Evolutionary conservation across 2,797 vertebrate genomes (phyloP).

Genomic region (Diplodus sargus): DNA sequence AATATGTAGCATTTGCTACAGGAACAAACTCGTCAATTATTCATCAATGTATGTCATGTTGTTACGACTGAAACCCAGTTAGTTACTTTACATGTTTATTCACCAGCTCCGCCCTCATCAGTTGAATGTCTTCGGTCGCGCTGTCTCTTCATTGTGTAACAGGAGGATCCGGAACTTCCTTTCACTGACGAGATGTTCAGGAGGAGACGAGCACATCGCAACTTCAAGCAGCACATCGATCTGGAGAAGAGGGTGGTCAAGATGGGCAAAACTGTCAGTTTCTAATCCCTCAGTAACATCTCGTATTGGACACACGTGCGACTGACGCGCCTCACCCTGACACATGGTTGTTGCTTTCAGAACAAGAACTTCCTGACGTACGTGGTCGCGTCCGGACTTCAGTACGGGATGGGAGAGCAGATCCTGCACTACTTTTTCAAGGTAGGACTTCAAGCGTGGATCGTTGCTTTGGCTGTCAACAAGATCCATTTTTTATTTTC

Average conservation of each 20-base stretch:
- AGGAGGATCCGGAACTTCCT: conserved; percentile 88
- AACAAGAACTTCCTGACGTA: conserved; percentile 86
- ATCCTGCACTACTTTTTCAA: conserved; percentile 93
- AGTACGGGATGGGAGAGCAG: conserved; percentile 93
- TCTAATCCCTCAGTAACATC: not conserved
- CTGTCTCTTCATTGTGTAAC: not conserved
- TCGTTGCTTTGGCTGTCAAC: not conserved
- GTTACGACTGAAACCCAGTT: not conserved
- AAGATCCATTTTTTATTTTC: not conserved
- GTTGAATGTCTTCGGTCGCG: not conserved
- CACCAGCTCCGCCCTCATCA: not conserved
- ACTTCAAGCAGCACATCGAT: conserved; percentile 87
- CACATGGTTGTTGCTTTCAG: conserved; percentile 58
- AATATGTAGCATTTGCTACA: too few relatives aligned
- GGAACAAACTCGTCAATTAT: not conserved
- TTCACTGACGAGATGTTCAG: conserved; percentile 91
- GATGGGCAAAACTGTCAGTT: conserved; percentile 91
- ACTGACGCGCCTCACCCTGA: not conserved
- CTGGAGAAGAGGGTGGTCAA: conserved; percentile 91
- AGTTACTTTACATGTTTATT: not conserved
- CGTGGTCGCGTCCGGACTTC: conserved; percentile 91
- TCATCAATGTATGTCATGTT: not conserved
- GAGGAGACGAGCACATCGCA: conserved; percentile 89
- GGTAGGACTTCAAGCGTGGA: conserved; percentile 75
- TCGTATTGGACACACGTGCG: not conserved